phyloP scores from a whole-genome alignment of 2,113 vertebrate species.

The Oenanthe melanoleuca region DNA sequence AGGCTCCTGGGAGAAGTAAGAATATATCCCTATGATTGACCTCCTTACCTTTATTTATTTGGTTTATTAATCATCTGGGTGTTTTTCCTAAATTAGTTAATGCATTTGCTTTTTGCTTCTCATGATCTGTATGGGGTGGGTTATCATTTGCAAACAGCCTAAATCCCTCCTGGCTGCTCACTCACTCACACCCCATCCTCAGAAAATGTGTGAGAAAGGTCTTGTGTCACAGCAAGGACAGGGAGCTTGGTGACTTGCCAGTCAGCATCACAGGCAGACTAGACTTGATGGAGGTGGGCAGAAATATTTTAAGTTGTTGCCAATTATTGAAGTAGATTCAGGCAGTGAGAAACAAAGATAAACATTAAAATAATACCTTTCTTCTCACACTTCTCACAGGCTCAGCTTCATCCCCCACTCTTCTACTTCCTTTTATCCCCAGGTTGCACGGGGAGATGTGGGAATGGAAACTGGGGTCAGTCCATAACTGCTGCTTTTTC shows the following conservation, averaged over 20 bases:
- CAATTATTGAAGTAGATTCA: background rate
- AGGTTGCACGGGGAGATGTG: rapidly evolving
- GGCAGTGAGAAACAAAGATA: background rate
- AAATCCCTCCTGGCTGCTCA: background rate
- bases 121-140: rapidly evolving
- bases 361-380: background rate
- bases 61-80: background rate
- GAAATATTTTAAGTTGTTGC: background rate
- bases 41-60: background rate
- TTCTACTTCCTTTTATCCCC: background rate
- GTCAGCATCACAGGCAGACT: background rate
- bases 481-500: background rate
- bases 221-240: background rate
- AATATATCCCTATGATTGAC: too few relatives aligned
- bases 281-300: too few relatives aligned
- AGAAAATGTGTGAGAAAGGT: background rate
- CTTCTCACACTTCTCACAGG: background rate
- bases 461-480: background rate
- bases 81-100: background rate
- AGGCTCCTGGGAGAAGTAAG: background rate
- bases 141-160: background rate
- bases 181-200: background rate
- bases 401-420: background rate
- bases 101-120: background rate
- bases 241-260: background rate